Percentiles rank a stretch among this genome's conserved stretches.
phyloP scores from a whole-genome alignment of 2,888 invertebrate genomes.

The Acanthacorydalis orientalis region DNA sequence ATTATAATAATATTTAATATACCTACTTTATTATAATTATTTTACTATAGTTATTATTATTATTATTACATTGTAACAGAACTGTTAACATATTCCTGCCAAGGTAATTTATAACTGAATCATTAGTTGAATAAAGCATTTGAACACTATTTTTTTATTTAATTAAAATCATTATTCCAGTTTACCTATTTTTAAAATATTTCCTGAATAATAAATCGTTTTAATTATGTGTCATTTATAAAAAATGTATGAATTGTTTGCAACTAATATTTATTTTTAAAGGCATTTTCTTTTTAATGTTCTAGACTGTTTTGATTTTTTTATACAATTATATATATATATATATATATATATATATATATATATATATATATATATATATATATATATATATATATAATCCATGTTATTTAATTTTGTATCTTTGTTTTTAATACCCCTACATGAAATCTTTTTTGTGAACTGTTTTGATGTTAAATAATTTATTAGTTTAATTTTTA shows the following conservation, averaged over 20 bases:
- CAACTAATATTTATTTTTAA: no score
- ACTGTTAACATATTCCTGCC: conserved; percentile 7
- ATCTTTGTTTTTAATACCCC: no score
- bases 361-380: neutral
- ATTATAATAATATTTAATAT: neutral
- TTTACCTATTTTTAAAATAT: neutral
- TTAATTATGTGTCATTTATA: no score
- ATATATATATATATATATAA: neutral
- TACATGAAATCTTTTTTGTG: no score
- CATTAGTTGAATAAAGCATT: conserved; percentile 5
- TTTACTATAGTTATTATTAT: neutral
- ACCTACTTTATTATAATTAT: neutral
- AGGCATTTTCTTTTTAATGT: no score
- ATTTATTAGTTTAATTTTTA: neutral
- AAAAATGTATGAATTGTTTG: no score
- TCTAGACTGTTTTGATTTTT: neutral
- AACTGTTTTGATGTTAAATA: no score
- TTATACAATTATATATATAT: neutral
- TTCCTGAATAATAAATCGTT: neutral
- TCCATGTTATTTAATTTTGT: no score
- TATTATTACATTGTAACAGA: conserved; percentile 3
- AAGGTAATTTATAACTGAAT: conserved; percentile 7
- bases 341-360: neutral
- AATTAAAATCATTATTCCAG: neutral
- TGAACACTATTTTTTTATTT: neutral